Evolutionary conservation across 2,797 vertebrate species (phyloP).

Genomic region (Falco biarmicus): DNA sequence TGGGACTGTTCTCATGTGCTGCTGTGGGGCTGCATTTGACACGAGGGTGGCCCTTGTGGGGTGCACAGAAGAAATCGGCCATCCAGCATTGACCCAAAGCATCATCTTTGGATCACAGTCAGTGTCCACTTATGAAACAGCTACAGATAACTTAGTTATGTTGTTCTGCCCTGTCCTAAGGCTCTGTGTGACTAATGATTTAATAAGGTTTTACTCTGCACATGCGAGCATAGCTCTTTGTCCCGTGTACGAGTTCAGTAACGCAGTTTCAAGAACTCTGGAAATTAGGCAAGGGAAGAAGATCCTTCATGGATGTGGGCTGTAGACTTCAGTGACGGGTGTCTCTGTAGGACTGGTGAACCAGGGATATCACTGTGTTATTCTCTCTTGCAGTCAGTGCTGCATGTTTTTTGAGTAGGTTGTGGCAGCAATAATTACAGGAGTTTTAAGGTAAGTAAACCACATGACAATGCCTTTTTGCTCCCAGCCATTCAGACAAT

Average conservation of each 20-base stretch:
- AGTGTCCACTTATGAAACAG: neutral
- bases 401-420: neutral
- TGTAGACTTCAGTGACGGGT: neutral
- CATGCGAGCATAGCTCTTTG: neutral
- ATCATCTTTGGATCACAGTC: neutral
- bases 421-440: neutral
- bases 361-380: neutral
- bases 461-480: neutral
- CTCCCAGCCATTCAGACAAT: neutral
- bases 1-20: neutral
- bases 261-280: neutral
- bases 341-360: neutral
- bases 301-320: neutral
- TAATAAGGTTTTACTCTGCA: neutral
- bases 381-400: neutral
- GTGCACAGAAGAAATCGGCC: neutral
- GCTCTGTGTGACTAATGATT: neutral
- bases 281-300: neutral
- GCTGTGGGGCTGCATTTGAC: fast-evolving
- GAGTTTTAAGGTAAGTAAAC: neutral
- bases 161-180: neutral
- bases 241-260: neutral
- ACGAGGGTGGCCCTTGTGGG: neutral
- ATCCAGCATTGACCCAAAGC: neutral
- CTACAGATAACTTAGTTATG: neutral